Evolutionary conservation across 2,797 vertebrate species (phyloP).

Genomic region (Phrynocephalus guinanensis): DNA sequence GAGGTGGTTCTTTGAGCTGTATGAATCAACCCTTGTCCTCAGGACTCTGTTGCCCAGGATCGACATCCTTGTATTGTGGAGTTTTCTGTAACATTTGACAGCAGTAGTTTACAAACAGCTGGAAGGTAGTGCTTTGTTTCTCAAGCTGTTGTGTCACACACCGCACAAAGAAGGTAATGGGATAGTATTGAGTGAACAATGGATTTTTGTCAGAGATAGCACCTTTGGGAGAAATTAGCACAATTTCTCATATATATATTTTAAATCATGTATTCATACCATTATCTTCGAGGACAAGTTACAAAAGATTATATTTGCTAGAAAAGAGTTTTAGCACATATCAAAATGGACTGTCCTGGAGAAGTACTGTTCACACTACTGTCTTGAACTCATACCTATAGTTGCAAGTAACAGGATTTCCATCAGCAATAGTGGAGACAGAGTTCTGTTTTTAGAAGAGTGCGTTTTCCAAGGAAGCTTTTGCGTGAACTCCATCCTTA

Average conservation of each 20-base stretch:
- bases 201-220: neutral
- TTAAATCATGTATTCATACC: neutral
- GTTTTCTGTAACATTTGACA: neutral
- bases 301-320: neutral
- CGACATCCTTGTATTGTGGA: neutral
- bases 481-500: neutral
- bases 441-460: neutral
- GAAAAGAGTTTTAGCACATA: neutral
- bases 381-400: neutral
- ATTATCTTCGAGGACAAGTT: neutral
- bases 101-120: neutral
- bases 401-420: neutral
- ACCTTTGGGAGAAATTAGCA: neutral
- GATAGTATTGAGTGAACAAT: neutral
- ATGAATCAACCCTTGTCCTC: neutral
- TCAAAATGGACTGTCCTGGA: neutral
- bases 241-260: neutral
- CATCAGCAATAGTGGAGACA: neutral
- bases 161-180: neutral
- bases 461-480: neutral
- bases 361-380: neutral
- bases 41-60: neutral
- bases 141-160: neutral
- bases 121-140: neutral
- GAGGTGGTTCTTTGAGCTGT: conserved; percentile 32